These are phyloP conservation scores for Dallia pectoralis DNA, from an alignment of 2,797 vertebrate genomes.

Conservation along the genomic window DNA sequence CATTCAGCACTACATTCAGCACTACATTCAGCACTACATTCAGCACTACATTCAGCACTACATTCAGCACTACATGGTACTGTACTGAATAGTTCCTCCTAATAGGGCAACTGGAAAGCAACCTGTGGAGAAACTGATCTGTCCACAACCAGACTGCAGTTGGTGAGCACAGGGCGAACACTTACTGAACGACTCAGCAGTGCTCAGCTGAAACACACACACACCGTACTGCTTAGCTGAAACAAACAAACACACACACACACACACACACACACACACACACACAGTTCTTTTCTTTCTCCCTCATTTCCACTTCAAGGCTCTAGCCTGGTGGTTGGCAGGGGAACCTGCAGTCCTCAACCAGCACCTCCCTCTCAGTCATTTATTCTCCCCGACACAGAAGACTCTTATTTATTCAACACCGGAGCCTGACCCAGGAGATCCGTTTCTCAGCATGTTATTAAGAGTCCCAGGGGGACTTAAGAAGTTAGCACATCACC, in stretches of 20 bases:
- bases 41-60: too few species aligned
- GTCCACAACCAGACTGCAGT: background rate
- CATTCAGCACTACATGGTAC: constrained; percentile 1
- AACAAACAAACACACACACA: constrained; percentile 1
- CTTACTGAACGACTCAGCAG: too few species aligned
- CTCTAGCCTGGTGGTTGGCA: constrained; percentile 48
- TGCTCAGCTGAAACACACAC: background rate
- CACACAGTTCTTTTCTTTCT: constrained; percentile 29
- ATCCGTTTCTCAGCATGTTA: background rate
- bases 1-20: too few species aligned
- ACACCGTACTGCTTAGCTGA: constrained; percentile 14
- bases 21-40: too few species aligned
- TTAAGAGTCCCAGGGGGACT: background rate
- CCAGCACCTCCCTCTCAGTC: constrained; percentile 48
- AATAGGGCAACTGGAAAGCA: constrained; percentile 26
- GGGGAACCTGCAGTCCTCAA: constrained; percentile 43
- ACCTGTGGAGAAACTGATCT: constrained; percentile 23
- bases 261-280: constrained; percentile 7
- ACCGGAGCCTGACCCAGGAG: background rate
- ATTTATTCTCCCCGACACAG: constrained; percentile 47
- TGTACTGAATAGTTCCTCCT: constrained; percentile 30
- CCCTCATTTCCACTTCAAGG: constrained; percentile 73
- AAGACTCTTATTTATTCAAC: constrained; percentile 21
- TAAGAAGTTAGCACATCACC: background rate
- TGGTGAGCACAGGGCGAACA: constrained; percentile 11